These are phyloP conservation scores for Amphiprion percula DNA, from an alignment of 2,113 vertebrate species.

Conservation along the genomic window DNA sequence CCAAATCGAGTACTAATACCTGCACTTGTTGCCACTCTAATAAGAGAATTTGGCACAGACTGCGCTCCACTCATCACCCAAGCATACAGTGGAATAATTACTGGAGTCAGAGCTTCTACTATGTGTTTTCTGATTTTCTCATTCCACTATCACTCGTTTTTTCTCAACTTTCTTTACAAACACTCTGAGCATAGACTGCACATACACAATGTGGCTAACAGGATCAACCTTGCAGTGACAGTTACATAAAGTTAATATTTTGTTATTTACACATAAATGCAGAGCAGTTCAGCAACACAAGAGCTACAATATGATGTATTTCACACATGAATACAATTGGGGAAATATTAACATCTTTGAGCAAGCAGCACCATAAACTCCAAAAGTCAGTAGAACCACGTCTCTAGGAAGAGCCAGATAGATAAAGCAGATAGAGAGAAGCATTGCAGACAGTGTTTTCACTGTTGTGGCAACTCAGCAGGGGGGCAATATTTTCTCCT, in stretches of 20 bases:
- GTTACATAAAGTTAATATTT: background rate
- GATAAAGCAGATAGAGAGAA: slow-evolving; percentile 39
- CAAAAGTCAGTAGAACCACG: background rate
- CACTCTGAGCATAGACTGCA: background rate
- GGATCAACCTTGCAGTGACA: background rate
- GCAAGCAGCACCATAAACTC: background rate
- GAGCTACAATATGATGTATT: background rate
- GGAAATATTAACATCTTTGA: background rate
- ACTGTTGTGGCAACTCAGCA: slow-evolving; percentile 62
- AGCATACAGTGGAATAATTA: slow-evolving; percentile 17
- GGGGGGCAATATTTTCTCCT: slow-evolving; percentile 53
- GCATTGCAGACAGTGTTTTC: slow-evolving; percentile 41
- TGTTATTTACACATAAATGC: too few species aligned
- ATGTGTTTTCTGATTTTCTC: background rate
- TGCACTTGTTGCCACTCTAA: slow-evolving; percentile 58
- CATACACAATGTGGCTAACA: background rate
- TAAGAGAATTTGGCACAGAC: slow-evolving; percentile 61
- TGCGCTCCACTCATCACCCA: slow-evolving; percentile 25
- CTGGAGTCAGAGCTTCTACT: background rate
- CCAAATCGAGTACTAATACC: slow-evolving; percentile 67
- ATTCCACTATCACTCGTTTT: background rate
- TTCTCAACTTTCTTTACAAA: background rate
- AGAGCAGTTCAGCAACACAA: background rate
- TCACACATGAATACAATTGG: background rate
- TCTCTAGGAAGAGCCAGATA: slow-evolving; percentile 9